These are phyloP conservation scores for Antheraea mylitta DNA, from an alignment of 1,140 invertebrate genomes.

Conservation along the genomic window DNA sequence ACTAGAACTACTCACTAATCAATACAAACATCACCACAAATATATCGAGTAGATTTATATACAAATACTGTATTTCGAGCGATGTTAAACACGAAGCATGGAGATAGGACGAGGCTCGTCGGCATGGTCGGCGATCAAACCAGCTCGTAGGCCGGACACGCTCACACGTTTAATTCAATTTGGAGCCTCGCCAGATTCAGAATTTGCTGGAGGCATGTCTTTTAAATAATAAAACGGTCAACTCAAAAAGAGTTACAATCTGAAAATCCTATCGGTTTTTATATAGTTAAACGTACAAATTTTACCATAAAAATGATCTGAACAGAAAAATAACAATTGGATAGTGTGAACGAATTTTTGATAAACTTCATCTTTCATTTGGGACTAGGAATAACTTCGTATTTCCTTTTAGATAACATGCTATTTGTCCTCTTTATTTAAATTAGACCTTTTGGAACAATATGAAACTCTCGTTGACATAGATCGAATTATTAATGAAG, in stretches of 20 bases:
- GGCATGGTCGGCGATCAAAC: constrained; percentile 43
- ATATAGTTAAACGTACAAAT: constrained; percentile 27
- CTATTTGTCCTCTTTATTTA: no score
- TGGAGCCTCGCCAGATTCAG: constrained; percentile 59
- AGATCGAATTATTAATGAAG: no score
- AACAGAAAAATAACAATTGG: constrained; percentile 14
- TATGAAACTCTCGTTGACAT: no score
- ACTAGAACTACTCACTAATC: background rate
- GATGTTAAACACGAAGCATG: background rate
- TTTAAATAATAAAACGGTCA: constrained; percentile 64
- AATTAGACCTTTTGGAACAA: no score
- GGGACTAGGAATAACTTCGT: background rate
- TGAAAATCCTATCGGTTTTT: constrained; percentile 33
- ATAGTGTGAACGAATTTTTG: background rate
- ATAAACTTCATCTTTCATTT: background rate
- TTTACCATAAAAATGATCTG: constrained; percentile 23
- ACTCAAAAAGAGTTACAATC: constrained; percentile 37
- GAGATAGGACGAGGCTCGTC: constrained; percentile 25
- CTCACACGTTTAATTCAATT: constrained; percentile 66
- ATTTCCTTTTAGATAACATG: background rate
- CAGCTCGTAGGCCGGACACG: constrained; percentile 36
- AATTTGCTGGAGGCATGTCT: constrained; percentile 59
- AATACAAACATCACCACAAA: background rate
- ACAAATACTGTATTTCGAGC: background rate
- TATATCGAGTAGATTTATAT: background rate